Percentiles rank a stretch among this genome's conserved stretches.
phyloP scores from a whole-genome alignment of 2,113 vertebrate genomes.

The Proteles cristata region DNA sequence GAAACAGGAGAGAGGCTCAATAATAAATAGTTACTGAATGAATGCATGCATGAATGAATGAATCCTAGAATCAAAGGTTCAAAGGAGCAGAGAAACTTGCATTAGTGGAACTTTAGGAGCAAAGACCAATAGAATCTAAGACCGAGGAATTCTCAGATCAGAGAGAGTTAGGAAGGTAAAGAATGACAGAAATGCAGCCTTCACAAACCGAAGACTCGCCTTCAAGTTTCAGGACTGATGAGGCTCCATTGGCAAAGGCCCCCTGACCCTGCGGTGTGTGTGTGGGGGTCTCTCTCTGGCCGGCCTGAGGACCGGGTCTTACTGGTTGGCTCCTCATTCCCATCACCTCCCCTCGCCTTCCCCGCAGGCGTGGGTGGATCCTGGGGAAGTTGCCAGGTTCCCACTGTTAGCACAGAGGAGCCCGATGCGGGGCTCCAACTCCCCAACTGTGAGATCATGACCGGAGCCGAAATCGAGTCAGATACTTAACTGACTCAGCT shows the following conservation, averaged over 20 bases:
- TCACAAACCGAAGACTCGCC: background rate
- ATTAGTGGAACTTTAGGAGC: background rate
- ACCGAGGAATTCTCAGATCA: background rate
- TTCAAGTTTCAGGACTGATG: background rate
- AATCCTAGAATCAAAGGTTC: background rate
- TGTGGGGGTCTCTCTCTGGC: background rate
- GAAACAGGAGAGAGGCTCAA: background rate
- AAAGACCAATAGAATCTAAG: background rate
- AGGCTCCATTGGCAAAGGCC: accelerated
- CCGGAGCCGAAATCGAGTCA: no score
- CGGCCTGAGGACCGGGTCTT: background rate
- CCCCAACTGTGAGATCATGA: no score
- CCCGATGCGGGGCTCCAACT: no score
- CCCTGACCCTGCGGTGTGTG: background rate
- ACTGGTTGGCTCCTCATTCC: background rate
- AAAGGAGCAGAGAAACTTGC: background rate
- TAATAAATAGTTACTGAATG: background rate
- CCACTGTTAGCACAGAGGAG: no score
- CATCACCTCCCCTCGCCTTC: background rate
- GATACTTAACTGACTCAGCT: no score
- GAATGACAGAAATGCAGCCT: background rate
- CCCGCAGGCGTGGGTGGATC: background rate
- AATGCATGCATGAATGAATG: background rate
- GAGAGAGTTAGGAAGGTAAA: background rate
- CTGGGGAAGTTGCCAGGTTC: background rate